A percentile compares a stretch with the other conserved stretches of the same genome.
These are phyloP conservation scores for Neoaliturus tenellus DNA, from an alignment of 2,888 invertebrate genomes.

Conservation along the genomic window DNA sequence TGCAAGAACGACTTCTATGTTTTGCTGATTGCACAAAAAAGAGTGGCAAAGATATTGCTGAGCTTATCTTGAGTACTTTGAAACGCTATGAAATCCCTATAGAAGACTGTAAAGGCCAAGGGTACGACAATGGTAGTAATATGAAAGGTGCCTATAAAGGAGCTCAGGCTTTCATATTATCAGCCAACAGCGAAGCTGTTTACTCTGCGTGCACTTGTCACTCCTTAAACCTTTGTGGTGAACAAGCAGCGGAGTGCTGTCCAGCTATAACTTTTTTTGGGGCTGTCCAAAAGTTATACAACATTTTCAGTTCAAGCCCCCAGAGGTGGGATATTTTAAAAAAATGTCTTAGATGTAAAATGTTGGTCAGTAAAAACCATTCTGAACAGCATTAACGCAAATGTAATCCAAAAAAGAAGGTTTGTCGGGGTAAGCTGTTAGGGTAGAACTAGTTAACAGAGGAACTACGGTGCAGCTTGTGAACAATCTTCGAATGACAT, in stretches of 20 bases:
- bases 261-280: slow-evolving; percentile 58
- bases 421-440: too few relatives aligned
- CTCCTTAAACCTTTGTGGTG: slow-evolving; percentile 58
- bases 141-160: slow-evolving; percentile 58
- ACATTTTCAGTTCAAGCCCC: slow-evolving; percentile 58
- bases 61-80: slow-evolving; percentile 49
- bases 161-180: slow-evolving; percentile 50
- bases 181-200: slow-evolving; percentile 51
- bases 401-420: too few relatives aligned
- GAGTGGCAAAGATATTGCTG: slow-evolving; percentile 55
- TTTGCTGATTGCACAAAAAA: slow-evolving; percentile 54
- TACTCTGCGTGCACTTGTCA: slow-evolving; percentile 59
- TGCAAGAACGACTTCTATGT: background rate
- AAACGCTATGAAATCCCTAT: slow-evolving; percentile 40
- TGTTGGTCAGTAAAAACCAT: too few relatives aligned
- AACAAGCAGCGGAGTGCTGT: slow-evolving; percentile 54
- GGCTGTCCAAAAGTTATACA: slow-evolving; percentile 57
- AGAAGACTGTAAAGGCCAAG: slow-evolving; percentile 58
- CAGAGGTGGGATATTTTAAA: slow-evolving; percentile 61
- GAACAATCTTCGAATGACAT: too few relatives aligned
- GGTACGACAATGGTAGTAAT: slow-evolving; percentile 59
- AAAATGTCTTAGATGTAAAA: too few relatives aligned
- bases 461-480: too few relatives aligned
- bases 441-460: too few relatives aligned
- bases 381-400: too few relatives aligned